Conservation (phyloP, 1,140 invertebrate species). For the Bombus difficillimus region DNA sequence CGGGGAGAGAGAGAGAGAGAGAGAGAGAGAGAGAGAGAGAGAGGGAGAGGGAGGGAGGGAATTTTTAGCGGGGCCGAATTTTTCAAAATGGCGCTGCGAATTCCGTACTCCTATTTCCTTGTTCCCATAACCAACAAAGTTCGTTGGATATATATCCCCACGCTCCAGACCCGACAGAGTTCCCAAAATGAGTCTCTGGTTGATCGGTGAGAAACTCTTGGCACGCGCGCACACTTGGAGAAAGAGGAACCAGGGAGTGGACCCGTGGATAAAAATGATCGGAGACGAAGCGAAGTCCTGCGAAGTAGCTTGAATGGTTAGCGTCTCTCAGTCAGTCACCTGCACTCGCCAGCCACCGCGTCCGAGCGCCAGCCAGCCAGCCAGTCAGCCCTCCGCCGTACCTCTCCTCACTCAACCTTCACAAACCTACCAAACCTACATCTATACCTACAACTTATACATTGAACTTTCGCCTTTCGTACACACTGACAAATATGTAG, state of each 20-base stretch:
- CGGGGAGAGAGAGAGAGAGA: conserved; percentile 57
- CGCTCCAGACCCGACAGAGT: conserved; percentile 3
- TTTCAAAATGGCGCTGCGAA: conserved; percentile 81
- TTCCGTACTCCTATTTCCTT: conserved; percentile 75
- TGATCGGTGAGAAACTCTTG: neutral
- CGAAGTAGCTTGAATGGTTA: conserved; percentile 53
- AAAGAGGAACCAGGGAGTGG: conserved; percentile 41
- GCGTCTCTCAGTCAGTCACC: conserved; percentile 66
- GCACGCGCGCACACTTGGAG: conserved; percentile 20
- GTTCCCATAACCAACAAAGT: conserved; percentile 74
- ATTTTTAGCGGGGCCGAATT: conserved; percentile 73
- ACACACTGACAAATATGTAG: neutral
- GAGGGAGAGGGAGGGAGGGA: conserved; percentile 45
- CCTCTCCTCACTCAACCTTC: conserved; percentile 61
- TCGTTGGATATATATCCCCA: conserved; percentile 17
- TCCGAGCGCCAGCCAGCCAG: conserved; percentile 54
- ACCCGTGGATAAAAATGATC: conserved; percentile 37
- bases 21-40: conserved; percentile 56
- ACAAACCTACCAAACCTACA: conserved; percentile 62
- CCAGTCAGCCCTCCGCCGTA: conserved; percentile 51
- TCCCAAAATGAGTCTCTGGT: neutral
- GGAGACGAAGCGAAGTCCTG: conserved; percentile 38
- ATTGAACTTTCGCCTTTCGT: conserved; percentile 31
- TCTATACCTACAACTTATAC: conserved; percentile 53
- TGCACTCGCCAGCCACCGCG: conserved; percentile 64